Evolutionary conservation across 2,113 vertebrate species (phyloP), one percentile per base, ranked within the genome.

Genomic region (Trochalopteron elliotii): DNA sequence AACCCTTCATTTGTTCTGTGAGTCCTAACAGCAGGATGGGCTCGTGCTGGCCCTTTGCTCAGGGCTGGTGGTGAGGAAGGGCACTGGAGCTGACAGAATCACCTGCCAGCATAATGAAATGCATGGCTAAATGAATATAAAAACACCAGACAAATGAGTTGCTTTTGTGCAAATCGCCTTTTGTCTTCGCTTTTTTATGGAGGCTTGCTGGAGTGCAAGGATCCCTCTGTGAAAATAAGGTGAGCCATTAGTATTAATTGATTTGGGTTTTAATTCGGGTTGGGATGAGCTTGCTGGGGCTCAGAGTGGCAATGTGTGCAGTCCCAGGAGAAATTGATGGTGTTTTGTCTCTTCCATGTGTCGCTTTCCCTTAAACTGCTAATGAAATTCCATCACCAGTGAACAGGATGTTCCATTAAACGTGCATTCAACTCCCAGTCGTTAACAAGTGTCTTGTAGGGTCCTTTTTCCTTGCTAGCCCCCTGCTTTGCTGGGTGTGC

Each of bases 101-200:
- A 80, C 69, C 53, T 96, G 94, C 77, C 92, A 89, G 82, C 77
- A 72, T 33, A 81, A 92, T 40, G 91, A 96, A 92, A 90, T 68
- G 64, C 56, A n/a, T 5, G 78, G 86, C 83, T 90, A 74, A 84
- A 72, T 67, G 72, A n/a, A 30, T 56, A 20, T 39, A 52, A 42
- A 86, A 89, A 24, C 88, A 63, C 61, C 69, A 87, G 93, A 55
- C 50, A 25, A 74, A 59, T 6, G 88, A 89, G 89, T 53, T 83
- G 81, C 63, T 89, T 86, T 87, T 85, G 67, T 83, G 64, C 56
- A 93, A 93, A 93, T 92, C n/a, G 68, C 37, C 39, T 63, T 82
- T 90, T 85, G 87, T 49, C 30, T 49, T 22, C 0, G 10, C 44
- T 52, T 19, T 42, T 59, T 70, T 65, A 33, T 42, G n/a, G 70